Evolutionary conservation across 2,888 invertebrate genomes (phyloP).

Genomic region (Dynastes hyllus): DNA sequence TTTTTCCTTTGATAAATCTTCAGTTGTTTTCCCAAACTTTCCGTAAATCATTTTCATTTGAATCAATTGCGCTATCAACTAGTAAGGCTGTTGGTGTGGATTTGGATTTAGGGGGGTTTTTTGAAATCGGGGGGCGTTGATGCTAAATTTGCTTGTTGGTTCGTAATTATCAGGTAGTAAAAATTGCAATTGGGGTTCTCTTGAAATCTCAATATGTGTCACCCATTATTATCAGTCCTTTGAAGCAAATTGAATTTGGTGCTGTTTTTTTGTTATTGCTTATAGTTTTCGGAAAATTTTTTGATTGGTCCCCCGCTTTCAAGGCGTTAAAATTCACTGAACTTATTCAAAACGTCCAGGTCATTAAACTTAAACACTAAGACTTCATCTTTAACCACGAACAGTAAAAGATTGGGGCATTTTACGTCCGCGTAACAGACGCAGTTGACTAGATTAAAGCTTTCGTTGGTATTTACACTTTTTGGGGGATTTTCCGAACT

Average conservation of each 20-base stretch:
- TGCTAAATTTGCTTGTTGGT: constrained; percentile 67
- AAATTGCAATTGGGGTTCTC: constrained; percentile 57
- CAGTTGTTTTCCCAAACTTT: constrained; percentile 70
- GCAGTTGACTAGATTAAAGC: constrained; percentile 69
- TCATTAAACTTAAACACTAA: constrained; percentile 68
- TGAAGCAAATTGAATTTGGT: constrained; percentile 70
- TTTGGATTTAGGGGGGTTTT: constrained; percentile 28
- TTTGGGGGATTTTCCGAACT: constrained; percentile 16
- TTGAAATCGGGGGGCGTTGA: constrained; percentile 67
- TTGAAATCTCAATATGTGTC: constrained; percentile 72
- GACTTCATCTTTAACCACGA: constrained; percentile 68
- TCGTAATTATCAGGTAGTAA: constrained; percentile 51
- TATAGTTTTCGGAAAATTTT: constrained; percentile 62
- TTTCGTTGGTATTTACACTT: constrained; percentile 58
- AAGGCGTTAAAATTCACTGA: constrained; percentile 68
- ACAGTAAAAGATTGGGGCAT: constrained; percentile 68
- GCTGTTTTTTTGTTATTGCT: constrained; percentile 47
- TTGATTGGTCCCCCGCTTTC: constrained; percentile 69
- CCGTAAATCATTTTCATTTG: constrained; percentile 58
- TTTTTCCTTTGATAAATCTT: constrained; percentile 66
- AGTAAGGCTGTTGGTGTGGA: too few relatives aligned
- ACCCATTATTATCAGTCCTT: constrained; percentile 72
- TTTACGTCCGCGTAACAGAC: constrained; percentile 70
- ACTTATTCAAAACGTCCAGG: constrained; percentile 63
- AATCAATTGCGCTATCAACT: neutral